phyloP scores from a whole-genome alignment of 2,888 invertebrate genomes.

The Drosophila villosipedis region DNA sequence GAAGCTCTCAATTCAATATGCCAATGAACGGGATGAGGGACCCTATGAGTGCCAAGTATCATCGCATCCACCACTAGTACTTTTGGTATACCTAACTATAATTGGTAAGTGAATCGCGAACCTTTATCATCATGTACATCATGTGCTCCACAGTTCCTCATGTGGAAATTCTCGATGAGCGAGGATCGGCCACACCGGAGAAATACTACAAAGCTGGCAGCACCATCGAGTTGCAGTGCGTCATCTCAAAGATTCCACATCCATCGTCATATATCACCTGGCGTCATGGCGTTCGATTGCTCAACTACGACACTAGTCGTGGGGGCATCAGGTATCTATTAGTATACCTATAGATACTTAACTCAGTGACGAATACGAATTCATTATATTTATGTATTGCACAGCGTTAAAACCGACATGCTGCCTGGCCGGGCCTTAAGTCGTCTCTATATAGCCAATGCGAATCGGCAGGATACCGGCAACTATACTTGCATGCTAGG shows the following conservation, averaged over 20 bases:
- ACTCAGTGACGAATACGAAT: neutral
- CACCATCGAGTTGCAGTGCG: constrained; percentile 92
- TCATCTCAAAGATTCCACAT: constrained; percentile 92
- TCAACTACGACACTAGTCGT: constrained; percentile 92
- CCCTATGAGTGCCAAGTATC: constrained; percentile 92
- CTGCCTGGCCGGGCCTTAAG: constrained; percentile 90
- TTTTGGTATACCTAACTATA: constrained; percentile 89
- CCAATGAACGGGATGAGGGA: constrained; percentile 91
- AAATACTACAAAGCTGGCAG: constrained; percentile 94
- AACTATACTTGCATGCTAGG: constrained; percentile 92
- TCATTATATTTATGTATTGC: constrained; percentile 25
- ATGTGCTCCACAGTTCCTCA: constrained; percentile 88
- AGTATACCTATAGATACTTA: constrained; percentile 33
- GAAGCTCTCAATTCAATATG: constrained; percentile 90
- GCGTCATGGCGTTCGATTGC: constrained; percentile 90
- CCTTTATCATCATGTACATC: neutral
- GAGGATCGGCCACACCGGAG: constrained; percentile 91
- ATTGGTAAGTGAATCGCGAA: constrained; percentile 87
- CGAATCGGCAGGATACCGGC: constrained; percentile 91
- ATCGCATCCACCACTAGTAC: constrained; percentile 90
- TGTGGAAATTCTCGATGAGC: constrained; percentile 92
- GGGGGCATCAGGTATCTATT: constrained; percentile 90
- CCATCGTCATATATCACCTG: constrained; percentile 91
- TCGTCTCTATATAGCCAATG: constrained; percentile 92
- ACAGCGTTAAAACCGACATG: constrained; percentile 92